Evolutionary conservation across 2,888 invertebrate genomes (phyloP), one percentile per base, ranked within the genome.

Genomic region (Nymphalis urticae): DNA sequence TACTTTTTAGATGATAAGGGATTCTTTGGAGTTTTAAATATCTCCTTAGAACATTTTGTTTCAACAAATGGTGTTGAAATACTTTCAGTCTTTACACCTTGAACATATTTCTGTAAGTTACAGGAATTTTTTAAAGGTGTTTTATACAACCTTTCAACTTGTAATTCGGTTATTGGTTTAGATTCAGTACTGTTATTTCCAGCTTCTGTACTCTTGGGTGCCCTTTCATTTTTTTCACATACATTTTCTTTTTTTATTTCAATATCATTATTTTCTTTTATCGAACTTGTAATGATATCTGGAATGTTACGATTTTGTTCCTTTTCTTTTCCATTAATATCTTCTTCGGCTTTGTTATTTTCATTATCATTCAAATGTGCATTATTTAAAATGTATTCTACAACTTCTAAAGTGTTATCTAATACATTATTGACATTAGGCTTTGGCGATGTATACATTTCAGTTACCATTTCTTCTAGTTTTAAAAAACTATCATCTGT

Each of bases 311-410:
- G 16, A 42, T 42, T 19, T 42, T 19, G n/a, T 13, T 58, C 58
- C 36, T 27, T 42, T 10, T 13, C 42, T 42, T 19, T 58, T 51
- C 68, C 54, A 54, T 50, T 48, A 54, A 71, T 62, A 48, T 50
- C 51, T 67, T 66, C 73, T 48, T 50, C 47, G 61, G 64, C 63
- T 6, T 59, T 27, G 8, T 48, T 32, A 36, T 48, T 68, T 72
- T 67, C 72, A 16, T 65, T 70, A 60, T 79, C 79, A 60, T 82
- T 63, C 13, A 54, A 27, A 36, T 21, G 36, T 36, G 64, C 83
- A 76, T 85, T 82, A 67, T 83, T 85, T 64, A 87, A 75, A 73
- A 88, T 85, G 64, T 82, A 84, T 64, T 89, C 83, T 61, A 88
- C 79, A 42, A 83, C 80, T 74, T 88, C 85, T 53, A 85, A 75